Percentiles rank a stretch among this genome's conserved stretches.
Conservation (phyloP, 2,888 invertebrate genomes). For the Aleiodes leptofemur region DNA sequence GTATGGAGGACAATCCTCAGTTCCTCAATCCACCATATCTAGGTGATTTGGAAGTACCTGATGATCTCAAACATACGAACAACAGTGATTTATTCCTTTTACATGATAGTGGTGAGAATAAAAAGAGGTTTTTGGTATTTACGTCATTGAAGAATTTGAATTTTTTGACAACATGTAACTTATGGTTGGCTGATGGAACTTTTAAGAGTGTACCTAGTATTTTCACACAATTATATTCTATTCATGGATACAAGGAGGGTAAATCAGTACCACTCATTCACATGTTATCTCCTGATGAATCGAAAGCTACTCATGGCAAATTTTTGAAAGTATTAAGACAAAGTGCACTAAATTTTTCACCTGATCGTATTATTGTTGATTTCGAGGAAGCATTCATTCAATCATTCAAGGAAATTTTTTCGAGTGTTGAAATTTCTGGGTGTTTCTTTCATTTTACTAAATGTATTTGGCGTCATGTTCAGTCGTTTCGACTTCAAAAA, state of each 20-base stretch:
- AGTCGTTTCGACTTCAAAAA: constrained; percentile 5
- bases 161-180: background rate
- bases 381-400: constrained; percentile 20
- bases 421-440: background rate
- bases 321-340: background rate
- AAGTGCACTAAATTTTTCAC: background rate
- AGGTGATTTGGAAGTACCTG: too few species aligned
- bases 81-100: too few species aligned
- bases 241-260: constrained; percentile 26
- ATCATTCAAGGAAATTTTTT: background rate
- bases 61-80: too few species aligned
- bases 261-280: constrained; percentile 24
- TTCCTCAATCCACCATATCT: too few species aligned
- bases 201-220: constrained; percentile 22
- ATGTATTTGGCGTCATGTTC: constrained; percentile 34
- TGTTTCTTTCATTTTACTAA: constrained; percentile 40
- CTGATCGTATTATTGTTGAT: constrained; percentile 15
- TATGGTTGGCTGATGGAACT: constrained; percentile 28
- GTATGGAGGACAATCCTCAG: too few species aligned
- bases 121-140: too few species aligned
- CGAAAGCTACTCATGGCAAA: background rate
- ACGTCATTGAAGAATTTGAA: too few species aligned
- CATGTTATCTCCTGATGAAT: background rate
- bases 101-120: too few species aligned
- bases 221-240: constrained; percentile 34